Base-by-base conservation (phyloP, 2,888 invertebrate species). In the Drosophila mimica region DNA sequence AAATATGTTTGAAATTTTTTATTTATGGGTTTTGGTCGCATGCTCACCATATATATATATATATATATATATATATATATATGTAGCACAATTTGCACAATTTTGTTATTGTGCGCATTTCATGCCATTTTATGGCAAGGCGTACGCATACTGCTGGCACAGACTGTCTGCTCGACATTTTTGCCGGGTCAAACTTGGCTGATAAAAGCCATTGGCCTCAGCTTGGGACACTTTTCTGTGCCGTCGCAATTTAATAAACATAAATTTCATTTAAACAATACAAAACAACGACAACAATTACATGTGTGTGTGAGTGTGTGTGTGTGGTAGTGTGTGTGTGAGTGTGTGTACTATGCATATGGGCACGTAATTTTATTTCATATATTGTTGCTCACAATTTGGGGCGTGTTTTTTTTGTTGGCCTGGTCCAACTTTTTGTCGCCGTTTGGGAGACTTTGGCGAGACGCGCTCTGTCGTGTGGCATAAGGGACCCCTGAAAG, bases 191-290 rank as follows among this genome's bases (percentile, higher is more conserved):
- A 57, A 59, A 53, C 30, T 46, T 51, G 48, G 49, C 56, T 49
- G 64, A 59, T 68, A 56, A 73, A 76, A 81, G 81, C 46, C 78
- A 77, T 74, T 79, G 79, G 40, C 77, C 81, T 66, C 73, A 33
- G 69, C 63, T 52, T 53, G 75, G 70, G 64, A 63, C 74, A 78
- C 52, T 64, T 70, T 46, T 74, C 65, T 20, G 51, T 60, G 69
- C 71, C 65, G 70, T 71, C 73, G 84, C 80, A 77, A 87, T 86
- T 89, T 87, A 86, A 87, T 86, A 84, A 84, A 76, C 82, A 86
- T 84, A 87, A 82, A 84, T 84, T 77, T 75, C 70, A 77, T 79
- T 82, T 84, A 80, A 83, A 83, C 80, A 84, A 82, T 79, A 72
- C 73, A 69, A 65, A 71, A 58, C 73, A 74, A 46, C 58, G 70